These are phyloP conservation scores for Mus minutoides DNA, from an alignment of 2,797 vertebrate genomes.

Conservation along the genomic window DNA sequence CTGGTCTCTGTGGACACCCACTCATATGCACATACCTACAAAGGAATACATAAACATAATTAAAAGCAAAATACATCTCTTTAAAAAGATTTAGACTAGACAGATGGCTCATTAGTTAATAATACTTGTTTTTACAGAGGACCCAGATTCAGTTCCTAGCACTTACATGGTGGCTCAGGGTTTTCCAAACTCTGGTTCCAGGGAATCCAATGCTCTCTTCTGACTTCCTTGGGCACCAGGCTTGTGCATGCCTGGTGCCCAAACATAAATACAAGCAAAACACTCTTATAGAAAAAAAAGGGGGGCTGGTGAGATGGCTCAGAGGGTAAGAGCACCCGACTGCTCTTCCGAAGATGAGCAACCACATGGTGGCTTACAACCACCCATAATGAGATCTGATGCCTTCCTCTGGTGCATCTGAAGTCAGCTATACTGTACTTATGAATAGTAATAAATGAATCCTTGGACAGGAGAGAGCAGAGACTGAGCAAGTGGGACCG, in stretches of 20 bases:
- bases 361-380: too few species aligned
- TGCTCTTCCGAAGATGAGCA: too few species aligned
- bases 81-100: neutral
- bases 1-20: neutral
- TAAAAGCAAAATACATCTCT: neutral
- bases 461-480: too few species aligned
- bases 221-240: neutral
- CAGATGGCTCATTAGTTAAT: neutral
- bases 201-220: neutral
- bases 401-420: too few species aligned
- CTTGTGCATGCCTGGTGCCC: neutral
- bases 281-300: neutral
- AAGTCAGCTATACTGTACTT: too few species aligned
- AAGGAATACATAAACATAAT: neutral
- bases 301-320: too few species aligned
- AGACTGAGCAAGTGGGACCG: too few species aligned
- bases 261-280: neutral
- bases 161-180: neutral
- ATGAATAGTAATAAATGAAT: too few species aligned
- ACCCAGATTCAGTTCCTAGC: neutral
- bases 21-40: neutral
- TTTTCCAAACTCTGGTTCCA: neutral
- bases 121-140: neutral
- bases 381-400: too few species aligned
- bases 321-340: too few species aligned